Evolutionary conservation across 2,113 vertebrate species (phyloP), one percentile per base, ranked within the genome.

Genomic region (Oncorhynchus clarkii): DNA sequence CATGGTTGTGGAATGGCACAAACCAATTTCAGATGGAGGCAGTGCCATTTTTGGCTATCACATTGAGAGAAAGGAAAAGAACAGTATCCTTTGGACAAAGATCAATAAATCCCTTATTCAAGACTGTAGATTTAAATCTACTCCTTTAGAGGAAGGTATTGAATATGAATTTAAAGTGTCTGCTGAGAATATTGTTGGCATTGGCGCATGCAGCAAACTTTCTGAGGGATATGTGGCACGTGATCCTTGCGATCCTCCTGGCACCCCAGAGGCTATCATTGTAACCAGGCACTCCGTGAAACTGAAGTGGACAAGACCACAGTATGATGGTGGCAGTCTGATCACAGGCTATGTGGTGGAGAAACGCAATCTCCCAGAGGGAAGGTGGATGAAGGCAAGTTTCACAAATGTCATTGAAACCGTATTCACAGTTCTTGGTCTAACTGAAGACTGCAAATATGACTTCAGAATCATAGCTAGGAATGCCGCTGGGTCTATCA

Each of bases 361-460:
- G 88, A 99, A 98, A 89, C 95, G 95, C 81, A 94, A 99, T 80
- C 93, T 99, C 57, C 98, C 98, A 76, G 97, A 99, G 12, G 98
- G 98, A 76, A 96, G 96, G 54, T 99, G 98, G 98, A 99, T 99
- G 98, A 99, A 98, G 91, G 96, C 97, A 18, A 99, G 97, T 78
- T 99, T 99, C 85, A 91, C 97, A 84, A 99, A 97, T 79, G 73
- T 99, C 26, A 94, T 94, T 90, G 96, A 96, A 88, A 95, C 93
- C 67, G 94, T 98, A 68, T 99, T 98, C 86, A 95, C 93, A 78
- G 96, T 99, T 70, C 95, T 95, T 75, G 96, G 97, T n/a, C 94
- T 99, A 75, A 95, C 90, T 75, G 98, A 99, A 92, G 95, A 98
- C 82, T 90, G 91, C 80, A 96, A 95, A 91, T 99, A 99, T 16